A percentile compares a stretch with the other conserved stretches of the same genome.
phyloP scores from a whole-genome alignment of 1,140 invertebrate species.

The Planococcus citri region DNA sequence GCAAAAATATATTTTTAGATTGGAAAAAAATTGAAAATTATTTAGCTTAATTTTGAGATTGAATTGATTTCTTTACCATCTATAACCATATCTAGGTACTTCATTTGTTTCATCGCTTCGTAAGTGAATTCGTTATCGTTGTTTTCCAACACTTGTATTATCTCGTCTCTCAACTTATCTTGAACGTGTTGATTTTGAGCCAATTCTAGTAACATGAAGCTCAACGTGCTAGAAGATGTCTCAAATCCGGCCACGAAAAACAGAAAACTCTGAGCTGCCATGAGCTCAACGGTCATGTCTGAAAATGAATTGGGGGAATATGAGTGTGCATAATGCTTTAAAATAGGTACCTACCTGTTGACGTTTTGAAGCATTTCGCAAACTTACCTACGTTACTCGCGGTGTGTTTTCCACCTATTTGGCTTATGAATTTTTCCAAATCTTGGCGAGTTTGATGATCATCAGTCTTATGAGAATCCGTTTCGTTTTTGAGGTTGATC shows the following conservation, averaged over 20 bases:
- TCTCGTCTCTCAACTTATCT: constrained; percentile 19
- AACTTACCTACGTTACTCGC: constrained; percentile 33
- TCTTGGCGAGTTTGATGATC: neutral
- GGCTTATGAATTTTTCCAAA: neutral
- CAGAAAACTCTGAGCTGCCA: constrained; percentile 47
- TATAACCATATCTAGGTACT: constrained; percentile 34
- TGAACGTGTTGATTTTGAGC: constrained; percentile 44
- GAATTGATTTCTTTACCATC: constrained; percentile 25
- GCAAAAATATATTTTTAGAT: no score
- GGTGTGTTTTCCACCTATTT: constrained; percentile 30
- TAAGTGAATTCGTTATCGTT: constrained; percentile 30
- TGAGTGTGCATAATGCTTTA: no score
- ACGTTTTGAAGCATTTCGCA: no score
- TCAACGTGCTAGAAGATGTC: constrained; percentile 42
- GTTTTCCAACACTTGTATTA: constrained; percentile 26
- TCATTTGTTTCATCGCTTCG: constrained; percentile 31
- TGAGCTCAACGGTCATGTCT: constrained; percentile 35
- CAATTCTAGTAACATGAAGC: constrained; percentile 42
- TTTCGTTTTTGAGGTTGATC: constrained; percentile 23
- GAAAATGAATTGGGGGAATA: neutral
- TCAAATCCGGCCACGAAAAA: constrained; percentile 57
- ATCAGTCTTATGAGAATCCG: neutral
- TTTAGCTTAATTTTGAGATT: no score
- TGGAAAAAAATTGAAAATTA: no score
- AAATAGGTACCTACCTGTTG: no score